A percentile compares a stretch with the other conserved stretches of the same genome.
Evolutionary conservation across 2,888 invertebrate genomes (phyloP).

Genomic region (Oeneis ivallda): DNA sequence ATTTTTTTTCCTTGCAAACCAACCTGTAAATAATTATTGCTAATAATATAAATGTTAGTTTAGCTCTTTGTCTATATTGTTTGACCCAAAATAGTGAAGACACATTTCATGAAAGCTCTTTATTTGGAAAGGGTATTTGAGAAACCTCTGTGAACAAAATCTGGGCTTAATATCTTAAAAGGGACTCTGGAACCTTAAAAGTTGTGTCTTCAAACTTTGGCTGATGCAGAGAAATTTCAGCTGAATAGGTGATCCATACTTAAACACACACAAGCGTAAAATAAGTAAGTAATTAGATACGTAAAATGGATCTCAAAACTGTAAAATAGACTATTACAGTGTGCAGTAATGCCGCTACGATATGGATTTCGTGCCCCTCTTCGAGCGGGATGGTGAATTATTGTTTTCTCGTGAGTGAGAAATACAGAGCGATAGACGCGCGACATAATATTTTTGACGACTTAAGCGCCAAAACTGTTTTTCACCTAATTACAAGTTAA

Average conservation of each 20-base stretch:
- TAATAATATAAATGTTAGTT: background rate
- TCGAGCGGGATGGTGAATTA: no score
- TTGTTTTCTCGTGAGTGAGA: no score
- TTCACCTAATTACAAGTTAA: no score
- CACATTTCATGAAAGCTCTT: slow-evolving; percentile 40
- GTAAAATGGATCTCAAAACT: no score
- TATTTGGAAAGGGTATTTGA: slow-evolving; percentile 51
- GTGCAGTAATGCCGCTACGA: no score
- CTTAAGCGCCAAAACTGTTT: no score
- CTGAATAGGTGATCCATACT: background rate
- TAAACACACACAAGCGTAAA: no score
- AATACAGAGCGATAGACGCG: no score
- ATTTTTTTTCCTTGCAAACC: background rate
- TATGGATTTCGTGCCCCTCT: no score
- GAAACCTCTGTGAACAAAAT: slow-evolving; percentile 44
- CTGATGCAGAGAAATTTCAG: slow-evolving; percentile 14
- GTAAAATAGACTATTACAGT: no score
- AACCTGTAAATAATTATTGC: background rate
- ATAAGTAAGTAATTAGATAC: no score
- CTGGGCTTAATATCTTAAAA: slow-evolving; percentile 53
- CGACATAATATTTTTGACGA: no score
- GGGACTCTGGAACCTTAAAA: slow-evolving; percentile 44
- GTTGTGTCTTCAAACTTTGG: slow-evolving; percentile 30
- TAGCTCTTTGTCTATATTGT: slow-evolving; percentile 2
- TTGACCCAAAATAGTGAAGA: slow-evolving; percentile 43